Percentiles rank a stretch among this genome's conserved stretches.
These are phyloP conservation scores for Thamnophis sirtalis DNA, from an alignment of 2,113 vertebrate species.

Conservation along the genomic window DNA sequence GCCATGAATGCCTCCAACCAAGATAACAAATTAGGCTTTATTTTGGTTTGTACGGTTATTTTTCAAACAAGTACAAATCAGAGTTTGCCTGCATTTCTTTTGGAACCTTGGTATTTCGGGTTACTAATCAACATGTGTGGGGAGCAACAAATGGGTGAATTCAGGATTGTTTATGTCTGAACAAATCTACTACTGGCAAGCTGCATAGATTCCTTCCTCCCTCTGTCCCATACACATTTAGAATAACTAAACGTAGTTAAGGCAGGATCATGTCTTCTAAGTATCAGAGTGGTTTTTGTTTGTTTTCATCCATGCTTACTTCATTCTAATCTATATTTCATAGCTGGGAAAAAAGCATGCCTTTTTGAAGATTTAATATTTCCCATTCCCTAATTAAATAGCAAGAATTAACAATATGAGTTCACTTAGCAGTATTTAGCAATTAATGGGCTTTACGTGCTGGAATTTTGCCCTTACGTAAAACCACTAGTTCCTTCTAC, in stretches of 20 bases:
- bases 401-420: background rate
- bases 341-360: slow-evolving; percentile 7
- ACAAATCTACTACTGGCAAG: background rate
- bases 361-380: slow-evolving; percentile 19
- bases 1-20: background rate
- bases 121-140: background rate
- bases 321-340: slow-evolving; percentile 6
- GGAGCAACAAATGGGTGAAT: background rate
- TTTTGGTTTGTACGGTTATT: background rate
- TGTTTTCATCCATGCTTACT: background rate
- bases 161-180: background rate
- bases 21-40: background rate
- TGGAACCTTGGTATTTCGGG: background rate
- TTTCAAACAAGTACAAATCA: background rate
- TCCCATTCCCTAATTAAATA: slow-evolving; percentile 8
- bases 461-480: background rate
- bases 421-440: background rate
- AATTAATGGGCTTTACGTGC: background rate
- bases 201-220: background rate
- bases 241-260: background rate
- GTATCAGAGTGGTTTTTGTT: background rate
- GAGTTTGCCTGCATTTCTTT: background rate
- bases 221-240: background rate
- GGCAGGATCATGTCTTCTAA: background rate
- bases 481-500: background rate